Evolutionary conservation across 1,140 invertebrate species (phyloP).

Genomic region (Drosophila micromelanica): DNA sequence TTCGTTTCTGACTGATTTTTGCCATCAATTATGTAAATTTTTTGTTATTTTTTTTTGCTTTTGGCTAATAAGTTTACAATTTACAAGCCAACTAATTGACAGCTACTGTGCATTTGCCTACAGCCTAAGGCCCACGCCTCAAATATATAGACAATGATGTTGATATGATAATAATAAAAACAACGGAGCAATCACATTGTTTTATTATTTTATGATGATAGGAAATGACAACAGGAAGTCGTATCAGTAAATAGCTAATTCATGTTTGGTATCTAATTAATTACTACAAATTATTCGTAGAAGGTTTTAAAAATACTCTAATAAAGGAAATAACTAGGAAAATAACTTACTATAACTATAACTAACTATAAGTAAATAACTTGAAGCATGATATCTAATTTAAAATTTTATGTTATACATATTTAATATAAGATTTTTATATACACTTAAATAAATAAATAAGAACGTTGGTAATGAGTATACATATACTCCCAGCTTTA

Average conservation of each 20-base stretch:
- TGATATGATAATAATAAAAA: slow-evolving; percentile 35
- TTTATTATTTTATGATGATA: slow-evolving; percentile 1
- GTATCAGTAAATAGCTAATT: neutral
- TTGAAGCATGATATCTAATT: too few species aligned
- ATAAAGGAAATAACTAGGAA: neutral
- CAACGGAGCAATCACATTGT: slow-evolving; percentile 21
- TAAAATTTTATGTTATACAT: too few species aligned
- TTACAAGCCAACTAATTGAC: slow-evolving; percentile 76
- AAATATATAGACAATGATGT: slow-evolving; percentile 32
- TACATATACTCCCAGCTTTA: too few species aligned
- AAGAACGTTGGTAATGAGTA: too few species aligned
- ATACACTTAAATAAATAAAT: too few species aligned
- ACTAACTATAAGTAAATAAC: too few species aligned
- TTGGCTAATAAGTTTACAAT: slow-evolving; percentile 79
- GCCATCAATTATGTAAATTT: slow-evolving; percentile 83
- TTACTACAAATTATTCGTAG: neutral
- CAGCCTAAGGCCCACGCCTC: slow-evolving; percentile 20
- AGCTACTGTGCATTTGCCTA: slow-evolving; percentile 69
- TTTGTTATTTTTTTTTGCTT: slow-evolving; percentile 41
- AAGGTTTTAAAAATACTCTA: neutral
- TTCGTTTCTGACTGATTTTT: slow-evolving; percentile 51
- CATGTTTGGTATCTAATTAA: slow-evolving; percentile 6
- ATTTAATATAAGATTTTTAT: too few species aligned
- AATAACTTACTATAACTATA: too few species aligned
- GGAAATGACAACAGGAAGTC: slow-evolving; percentile 25